Conservation (phyloP, 2,888 invertebrate genomes). For the Drosophila mimetica region DNA sequence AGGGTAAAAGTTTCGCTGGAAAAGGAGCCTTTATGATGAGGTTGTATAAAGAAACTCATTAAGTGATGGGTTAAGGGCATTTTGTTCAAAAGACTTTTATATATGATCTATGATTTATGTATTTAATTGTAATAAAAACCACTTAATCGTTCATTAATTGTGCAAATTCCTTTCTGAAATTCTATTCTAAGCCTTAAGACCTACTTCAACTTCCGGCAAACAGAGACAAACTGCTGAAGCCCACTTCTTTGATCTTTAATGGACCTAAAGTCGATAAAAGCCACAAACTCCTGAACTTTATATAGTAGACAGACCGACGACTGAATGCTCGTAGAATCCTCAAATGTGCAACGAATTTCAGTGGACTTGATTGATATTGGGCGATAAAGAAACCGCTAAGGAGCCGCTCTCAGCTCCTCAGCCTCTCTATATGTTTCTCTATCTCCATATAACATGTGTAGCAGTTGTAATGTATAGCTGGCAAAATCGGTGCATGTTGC, state of each 20-base stretch:
- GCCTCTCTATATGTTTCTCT: slow-evolving; percentile 13
- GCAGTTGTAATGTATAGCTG: slow-evolving; percentile 65
- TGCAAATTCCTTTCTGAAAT: no score
- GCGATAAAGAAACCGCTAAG: slow-evolving; percentile 74
- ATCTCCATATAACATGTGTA: slow-evolving; percentile 53
- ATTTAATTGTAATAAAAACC: neutral
- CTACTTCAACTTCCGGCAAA: neutral
- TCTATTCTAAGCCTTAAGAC: neutral
- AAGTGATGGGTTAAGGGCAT: neutral
- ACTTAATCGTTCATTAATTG: neutral
- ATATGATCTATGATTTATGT: no score
- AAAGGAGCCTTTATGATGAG: neutral
- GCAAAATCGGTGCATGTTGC: slow-evolving; percentile 72
- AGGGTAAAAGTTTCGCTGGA: slow-evolving; percentile 1
- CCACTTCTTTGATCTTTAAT: slow-evolving; percentile 16
- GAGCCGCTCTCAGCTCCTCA: slow-evolving; percentile 23
- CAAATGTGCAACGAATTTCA: slow-evolving; percentile 55
- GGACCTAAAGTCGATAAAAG: slow-evolving; percentile 50
- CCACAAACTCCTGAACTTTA: slow-evolving; percentile 75
- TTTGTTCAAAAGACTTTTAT: neutral
- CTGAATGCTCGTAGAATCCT: slow-evolving; percentile 11
- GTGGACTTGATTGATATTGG: slow-evolving; percentile 70
- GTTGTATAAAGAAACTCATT: neutral
- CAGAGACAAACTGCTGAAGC: slow-evolving; percentile 3
- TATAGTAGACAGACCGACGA: slow-evolving; percentile 55